Evolutionary conservation across 2,113 vertebrate genomes (phyloP), one percentile per base, ranked within the genome.

Genomic region (Astur gentilis): DNA sequence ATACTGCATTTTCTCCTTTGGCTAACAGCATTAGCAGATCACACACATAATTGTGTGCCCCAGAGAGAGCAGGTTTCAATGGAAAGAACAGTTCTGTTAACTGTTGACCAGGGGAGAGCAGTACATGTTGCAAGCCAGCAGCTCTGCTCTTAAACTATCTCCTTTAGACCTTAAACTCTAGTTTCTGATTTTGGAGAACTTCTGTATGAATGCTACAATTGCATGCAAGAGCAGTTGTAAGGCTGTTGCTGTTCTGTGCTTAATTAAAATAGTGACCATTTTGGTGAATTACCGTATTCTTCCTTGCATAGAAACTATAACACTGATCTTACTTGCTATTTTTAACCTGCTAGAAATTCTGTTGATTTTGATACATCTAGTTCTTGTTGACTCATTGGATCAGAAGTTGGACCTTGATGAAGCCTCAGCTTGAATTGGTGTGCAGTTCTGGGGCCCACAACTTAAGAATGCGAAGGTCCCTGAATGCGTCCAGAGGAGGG

Each of bases 391-490:
- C 13, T 81, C 40, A 42, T 10, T 49, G 18, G 50, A 65, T 72
- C n/a, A 49, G 18, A 90, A 58, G 2, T 10, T 32, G 31, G 16
- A 38, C 26, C 25, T 62, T 57, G 47, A 22, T 49, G 31, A 1
- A 0, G 8, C 20, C 31, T 31, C 57, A 38, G 14, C 44, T 21
- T 19, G 20, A 29, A 13, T 13, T 5, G 10, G 5, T 3, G 3
- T 40, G 27, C 58, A 50, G n/a, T 29, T 78, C n/a, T 40, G 58
- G 47, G 47, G 5, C n/a, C 17, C 27, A 50, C 12, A 14, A 8
- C 18, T 62, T 62, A 25, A 18, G 26, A 23, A 17, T 6, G 26
- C 8, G 15, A 55, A 66, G 10, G 52, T 32, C 36, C 55, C 7
- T 19, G 8, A 16, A 57, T 7, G 32, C 5, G 18, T 21, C 38